Evolutionary conservation across 2,113 vertebrate genomes (phyloP), one percentile per base, ranked within the genome.

Genomic region (Shinisaurus crocodilurus): DNA sequence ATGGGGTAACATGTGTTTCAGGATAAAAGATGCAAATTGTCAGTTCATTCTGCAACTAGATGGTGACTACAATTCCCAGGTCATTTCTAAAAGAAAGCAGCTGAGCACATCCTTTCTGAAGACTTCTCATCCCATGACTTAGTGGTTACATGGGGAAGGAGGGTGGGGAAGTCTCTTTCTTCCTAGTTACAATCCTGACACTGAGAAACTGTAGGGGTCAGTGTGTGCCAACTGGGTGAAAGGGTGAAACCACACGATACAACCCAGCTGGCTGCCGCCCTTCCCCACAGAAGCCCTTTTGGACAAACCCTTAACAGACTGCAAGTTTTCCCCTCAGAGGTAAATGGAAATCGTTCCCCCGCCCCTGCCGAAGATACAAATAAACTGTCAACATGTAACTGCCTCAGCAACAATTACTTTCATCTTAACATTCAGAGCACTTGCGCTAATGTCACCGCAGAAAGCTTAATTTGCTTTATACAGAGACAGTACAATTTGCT

Each of bases 281-380:
- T 25, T 88, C n/a, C 27, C 88, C 32, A 60, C 57, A 48, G 0
- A 1, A 1, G 1, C 69, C 81, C 87, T 89, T 37, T 70, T 79
- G 85, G 48, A 82, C 7, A 9, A 80, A 83, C 20, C 75, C 48
- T 54, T 60, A 50, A 79, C 45, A 80, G 67, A 48, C 70, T 2
- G 81, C 48, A 83, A 8, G 57, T 18, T 20, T 10, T 45, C 48
- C 79, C 32, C 84, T 48, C 32, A 18, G 16, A 50, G 54, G 16
- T 32, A 25, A 87, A 27, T 23, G 1, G 45, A 86, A 88, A 89
- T 32, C 69, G 18, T 60, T 27, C 10, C 1, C 40, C 88, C 67
- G 2, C 43, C 9, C 29, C 25, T 34, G 34, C 72, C 72, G 1
- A 63, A 45, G 0, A 8, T 1, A 29, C 48, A 32, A 0, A 0